Evolutionary conservation across 1,140 invertebrate species (phyloP), one percentile per base, ranked within the genome.

Genomic region (Brachionus rubens): DNA sequence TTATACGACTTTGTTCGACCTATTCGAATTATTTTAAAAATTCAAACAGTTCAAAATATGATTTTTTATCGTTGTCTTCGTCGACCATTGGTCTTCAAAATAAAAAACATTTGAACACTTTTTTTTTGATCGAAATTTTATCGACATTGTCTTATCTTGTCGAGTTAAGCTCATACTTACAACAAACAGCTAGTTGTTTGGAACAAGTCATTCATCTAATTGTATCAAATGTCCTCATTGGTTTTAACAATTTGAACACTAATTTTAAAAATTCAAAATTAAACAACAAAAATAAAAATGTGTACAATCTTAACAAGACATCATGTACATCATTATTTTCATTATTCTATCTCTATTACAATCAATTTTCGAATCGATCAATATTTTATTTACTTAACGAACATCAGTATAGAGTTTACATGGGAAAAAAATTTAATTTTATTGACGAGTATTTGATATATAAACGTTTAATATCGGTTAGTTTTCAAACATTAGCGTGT

Each of bases 401-500:
- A 30, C 68, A 72, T 48, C 68, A 72, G 24, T 72, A 72, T 50
- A 72, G 33, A 50, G 46, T 65, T 43, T 65, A 65, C 5, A 24
- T 40, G 43, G 36, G 36, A 10, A 54, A 50, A 48, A 48, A 54
- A 19, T 72, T 40, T 36, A 72, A 50, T 72, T 48, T 50, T 7
- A 33, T 70, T 19, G 40, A 47, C 16, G 47, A 70, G 19, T 70
- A 30, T 50, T 21, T 47, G 0, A 43, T 48, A 14, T 70, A 72
- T 24, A 54, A 72, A 16, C 46, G 50, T 1, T 24, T 72, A 24
- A 41, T 72, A 19, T 33, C 68, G 24, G 68, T 54, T 14, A 14
- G 68, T 24, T 54, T 72, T 54, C 68, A 72, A 41, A 50, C 68
- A 50, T 24, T 72, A 46, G 68, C 68, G 19, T 48, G 46, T 21